Evolutionary conservation across 2,797 vertebrate genomes (phyloP).

Genomic region (Diplodus puntazzo): DNA sequence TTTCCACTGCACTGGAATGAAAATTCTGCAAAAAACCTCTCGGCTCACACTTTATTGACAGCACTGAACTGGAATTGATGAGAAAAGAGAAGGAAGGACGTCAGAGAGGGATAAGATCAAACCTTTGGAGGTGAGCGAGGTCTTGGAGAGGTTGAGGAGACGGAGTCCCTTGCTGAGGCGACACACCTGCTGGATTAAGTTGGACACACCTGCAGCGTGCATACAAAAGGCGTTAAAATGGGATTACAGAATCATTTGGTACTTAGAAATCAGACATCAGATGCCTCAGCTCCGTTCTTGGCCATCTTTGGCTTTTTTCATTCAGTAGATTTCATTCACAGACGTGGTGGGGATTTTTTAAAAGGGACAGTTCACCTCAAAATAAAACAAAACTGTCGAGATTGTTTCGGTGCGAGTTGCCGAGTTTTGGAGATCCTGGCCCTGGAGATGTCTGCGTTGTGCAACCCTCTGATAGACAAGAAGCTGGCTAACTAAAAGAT

Average conservation of each 20-base stretch:
- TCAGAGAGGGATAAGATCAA: conserved; percentile 7
- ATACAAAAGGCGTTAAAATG: not conserved
- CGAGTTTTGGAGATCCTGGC: too few species aligned
- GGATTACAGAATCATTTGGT: not conserved
- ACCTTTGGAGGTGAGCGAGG: conserved; percentile 93
- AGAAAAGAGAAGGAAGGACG: not conserved
- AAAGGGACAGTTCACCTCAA: too few species aligned
- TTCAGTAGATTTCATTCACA: not conserved
- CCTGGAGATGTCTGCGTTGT: too few species aligned
- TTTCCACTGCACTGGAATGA: not conserved
- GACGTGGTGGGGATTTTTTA: not conserved
- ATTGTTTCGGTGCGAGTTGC: too few species aligned
- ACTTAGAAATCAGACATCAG: not conserved
- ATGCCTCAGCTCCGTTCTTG: not conserved
- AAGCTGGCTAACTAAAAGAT: too few species aligned
- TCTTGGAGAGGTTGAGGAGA: conserved; percentile 93
- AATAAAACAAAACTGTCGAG: too few species aligned
- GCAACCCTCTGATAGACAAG: too few species aligned
- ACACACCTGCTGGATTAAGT: conserved; percentile 92
- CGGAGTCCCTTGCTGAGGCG: conserved; percentile 92
- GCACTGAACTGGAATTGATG: not conserved
- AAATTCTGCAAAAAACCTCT: not conserved
- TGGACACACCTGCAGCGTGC: conserved; percentile 85
- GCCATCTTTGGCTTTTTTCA: not conserved
- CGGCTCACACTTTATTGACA: not conserved